Base-by-base conservation (phyloP, 2,888 invertebrate genomes). In the Tachina fera region DNA sequence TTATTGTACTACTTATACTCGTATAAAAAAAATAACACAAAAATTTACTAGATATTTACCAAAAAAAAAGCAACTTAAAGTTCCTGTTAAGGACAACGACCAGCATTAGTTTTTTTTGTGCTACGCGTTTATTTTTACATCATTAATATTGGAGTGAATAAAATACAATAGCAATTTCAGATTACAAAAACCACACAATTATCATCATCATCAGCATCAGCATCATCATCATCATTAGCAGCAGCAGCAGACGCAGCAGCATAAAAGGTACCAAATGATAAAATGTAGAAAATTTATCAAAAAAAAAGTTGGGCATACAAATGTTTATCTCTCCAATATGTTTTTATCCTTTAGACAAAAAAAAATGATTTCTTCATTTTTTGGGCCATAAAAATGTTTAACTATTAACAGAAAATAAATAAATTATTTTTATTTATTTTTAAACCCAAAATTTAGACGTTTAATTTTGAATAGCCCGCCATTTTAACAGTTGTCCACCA, bases 1-100 rank as follows among this genome's bases (percentile, higher is more conserved):
- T 68, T 41, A 22, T 49, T 47, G 13, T 19, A 47, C 16, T 49
- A 13, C 9, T n/a, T n/a, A 51, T 9, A 16, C 9, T n/a, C n/a
- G n/a, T 11, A 51, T 47, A 61, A 58, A 19, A 11, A 5, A 16
- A 45, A 39, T 39, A 61, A 41, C n/a, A 14, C 8, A 31, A 47
- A 58, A 58, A 63, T 16, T 65, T 76, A 39, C 16, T 49, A 19
- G 19, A 58, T 60, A 19, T 65, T 68, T 3, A 10, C n/a, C 56
- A 1, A 60, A 68, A 80, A 31, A 68, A 80, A 51, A 14, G 3
- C 72, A 65, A 74, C 43, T 31, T 16, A 60, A 82, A 82, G 58
- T 71, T 76, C 43, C 51, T 60, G 43, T 65, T 67, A 72, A 77
- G 71, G 76, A 83, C 83, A 83, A 83, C 71, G 83, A 83, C 83